These are phyloP conservation scores for Morbakka virulenta DNA, from an alignment of 30 jellyfish, hydroid and myxozoan genomes.

Conservation along the genomic window DNA sequence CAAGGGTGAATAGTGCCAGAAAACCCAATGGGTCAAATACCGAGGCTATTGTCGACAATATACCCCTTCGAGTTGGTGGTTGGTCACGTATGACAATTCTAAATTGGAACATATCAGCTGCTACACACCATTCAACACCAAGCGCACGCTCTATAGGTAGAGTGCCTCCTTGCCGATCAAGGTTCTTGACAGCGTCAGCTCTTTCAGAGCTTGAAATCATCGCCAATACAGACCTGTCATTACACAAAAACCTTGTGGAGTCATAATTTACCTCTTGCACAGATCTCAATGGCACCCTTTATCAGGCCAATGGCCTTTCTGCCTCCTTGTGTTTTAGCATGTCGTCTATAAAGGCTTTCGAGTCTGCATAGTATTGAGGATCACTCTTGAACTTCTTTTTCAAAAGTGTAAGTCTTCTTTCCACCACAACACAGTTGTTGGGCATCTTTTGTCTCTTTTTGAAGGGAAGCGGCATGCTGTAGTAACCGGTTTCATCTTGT, in stretches of 20 bases:
- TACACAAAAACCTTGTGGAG: constrained; percentile 8
- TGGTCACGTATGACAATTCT: too few species aligned
- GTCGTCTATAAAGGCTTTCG: background rate
- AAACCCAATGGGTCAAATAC: too few species aligned
- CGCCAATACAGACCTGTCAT: constrained; percentile 6
- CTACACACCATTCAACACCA: too few species aligned
- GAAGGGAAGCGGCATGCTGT: constrained; percentile 37
- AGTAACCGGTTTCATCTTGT: too few species aligned
- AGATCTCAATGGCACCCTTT: constrained; percentile 2
- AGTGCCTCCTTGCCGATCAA: background rate
- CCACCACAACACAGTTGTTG: constrained; percentile 20
- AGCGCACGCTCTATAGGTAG: too few species aligned
- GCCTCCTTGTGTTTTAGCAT: too few species aligned
- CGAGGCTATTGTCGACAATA: too few species aligned
- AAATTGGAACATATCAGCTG: too few species aligned
- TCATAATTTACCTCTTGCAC: constrained; percentile 6
- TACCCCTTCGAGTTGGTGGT: too few species aligned
- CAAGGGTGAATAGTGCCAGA: too few species aligned
- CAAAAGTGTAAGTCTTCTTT: constrained; percentile 17
- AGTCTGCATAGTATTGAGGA: too few species aligned
- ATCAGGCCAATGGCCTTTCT: constrained; percentile 4
- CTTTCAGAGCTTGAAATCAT: constrained; percentile 16
- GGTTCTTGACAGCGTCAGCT: constrained; percentile 9
- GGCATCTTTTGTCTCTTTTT: too few species aligned
- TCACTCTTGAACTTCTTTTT: constrained; percentile 25